Conservation (phyloP, 2,888 invertebrate genomes). For the Paralinhomoeus sp. region DNA sequence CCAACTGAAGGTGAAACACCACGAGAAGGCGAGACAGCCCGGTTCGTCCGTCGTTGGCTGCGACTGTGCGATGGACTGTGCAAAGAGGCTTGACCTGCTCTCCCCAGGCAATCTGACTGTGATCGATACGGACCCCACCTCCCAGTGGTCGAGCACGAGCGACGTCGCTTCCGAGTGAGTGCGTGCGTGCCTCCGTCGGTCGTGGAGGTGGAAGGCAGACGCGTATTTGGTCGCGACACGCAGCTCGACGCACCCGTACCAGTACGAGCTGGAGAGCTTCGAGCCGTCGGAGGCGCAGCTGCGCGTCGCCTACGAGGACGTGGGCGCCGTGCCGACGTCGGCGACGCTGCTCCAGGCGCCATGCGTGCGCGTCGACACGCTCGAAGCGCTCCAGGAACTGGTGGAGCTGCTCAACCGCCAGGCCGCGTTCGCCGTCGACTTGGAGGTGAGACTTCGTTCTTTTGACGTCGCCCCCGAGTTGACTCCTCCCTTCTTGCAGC, state of each 20-base stretch:
- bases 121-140: not conserved
- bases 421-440: constrained; percentile 62
- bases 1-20: constrained; percentile 11
- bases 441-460: constrained; percentile 41
- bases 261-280: constrained; percentile 13
- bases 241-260: constrained; percentile 13
- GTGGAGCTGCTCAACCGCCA: constrained; percentile 42
- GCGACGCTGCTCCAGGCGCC: constrained; percentile 40
- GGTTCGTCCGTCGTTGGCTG: too few species aligned
- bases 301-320: constrained; percentile 9
- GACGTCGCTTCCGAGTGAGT: too few species aligned
- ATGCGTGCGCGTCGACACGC: constrained; percentile 43
- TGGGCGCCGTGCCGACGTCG: constrained; percentile 28
- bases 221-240: constrained; percentile 8
- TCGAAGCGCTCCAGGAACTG: constrained; percentile 41
- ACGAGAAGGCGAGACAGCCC: not conserved
- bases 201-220: too few species aligned
- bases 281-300: constrained; percentile 9
- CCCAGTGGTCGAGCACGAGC: too few species aligned
- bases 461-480: constrained; percentile 72
- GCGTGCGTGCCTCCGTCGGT: too few species aligned
- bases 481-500: constrained; percentile 35
- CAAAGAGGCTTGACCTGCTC: too few species aligned
- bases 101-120: not conserved
- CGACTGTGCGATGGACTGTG: too few species aligned